phyloP scores from a whole-genome alignment of 2,113 vertebrate species.

The Eolophus roseicapilla region DNA sequence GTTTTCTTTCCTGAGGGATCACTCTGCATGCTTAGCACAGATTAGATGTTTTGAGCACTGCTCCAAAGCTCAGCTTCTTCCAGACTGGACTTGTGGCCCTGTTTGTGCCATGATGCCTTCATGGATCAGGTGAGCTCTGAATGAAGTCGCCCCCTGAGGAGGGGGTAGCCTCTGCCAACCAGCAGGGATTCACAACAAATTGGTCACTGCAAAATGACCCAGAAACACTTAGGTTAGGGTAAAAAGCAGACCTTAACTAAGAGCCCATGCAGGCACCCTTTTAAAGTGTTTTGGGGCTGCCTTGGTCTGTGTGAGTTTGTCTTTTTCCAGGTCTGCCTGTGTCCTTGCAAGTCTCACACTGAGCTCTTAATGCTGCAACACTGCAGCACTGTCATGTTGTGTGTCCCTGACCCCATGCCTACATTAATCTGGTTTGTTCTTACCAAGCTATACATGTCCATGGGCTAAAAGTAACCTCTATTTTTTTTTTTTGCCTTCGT shows the following conservation, averaged over 20 bases:
- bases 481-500: background rate
- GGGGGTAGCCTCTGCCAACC: background rate
- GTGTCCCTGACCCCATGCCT: fast-evolving
- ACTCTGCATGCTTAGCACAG: fast-evolving
- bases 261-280: background rate
- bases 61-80: background rate
- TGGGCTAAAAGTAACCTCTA: background rate
- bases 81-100: background rate
- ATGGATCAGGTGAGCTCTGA: background rate
- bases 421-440: background rate
- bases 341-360: background rate
- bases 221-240: background rate
- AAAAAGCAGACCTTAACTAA: background rate
- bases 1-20: background rate
- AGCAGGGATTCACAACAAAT: background rate
- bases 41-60: background rate
- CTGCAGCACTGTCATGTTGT: background rate
- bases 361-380: background rate
- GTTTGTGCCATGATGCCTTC: background rate
- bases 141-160: background rate
- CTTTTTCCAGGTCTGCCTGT: background rate
- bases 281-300: background rate
- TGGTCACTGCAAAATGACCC: background rate
- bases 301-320: background rate
- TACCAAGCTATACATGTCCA: background rate